Evolutionary conservation across 2,888 invertebrate species (phyloP), one percentile per base, ranked within the genome.

Genomic region (Harpalus rubripes): DNA sequence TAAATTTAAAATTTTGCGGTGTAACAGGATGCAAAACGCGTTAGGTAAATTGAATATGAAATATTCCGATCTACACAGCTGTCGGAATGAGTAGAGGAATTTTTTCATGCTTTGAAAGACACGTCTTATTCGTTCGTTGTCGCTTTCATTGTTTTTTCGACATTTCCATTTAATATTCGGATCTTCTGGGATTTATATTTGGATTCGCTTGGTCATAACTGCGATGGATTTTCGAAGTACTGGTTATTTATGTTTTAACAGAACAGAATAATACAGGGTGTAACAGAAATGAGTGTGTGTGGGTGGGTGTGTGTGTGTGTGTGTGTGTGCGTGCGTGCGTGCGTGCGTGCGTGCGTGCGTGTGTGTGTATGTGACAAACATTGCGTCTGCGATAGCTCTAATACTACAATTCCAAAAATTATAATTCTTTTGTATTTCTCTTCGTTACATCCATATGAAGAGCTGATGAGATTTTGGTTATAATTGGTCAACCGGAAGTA

Each of bases 1-100:
- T 68, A 68, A 68, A 68, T 68, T 68, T 68, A 39, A 39, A 68
- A 68, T 68, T 63, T 68, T 68, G 39, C 68, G 68, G 63, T 12
- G 63, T 22, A 26, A 63, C 22, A 22, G 68, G 32, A 39, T 32
- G n/a, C 39, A 32, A 68, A 39, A 32, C n/a, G 32, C 6, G 32
- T 39, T 32, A 39, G 7, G 39, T 68, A 68, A 68, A 68, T 68
- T 68, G 68, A 68, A 68, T 68, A 68, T 32, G 39, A 68, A 68
- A 39, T 68, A 68, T 39, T 39, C 32, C n/a, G 68, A 68, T 68
- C 41, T 68, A 39, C n/a, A 68, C 39, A 68, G 12, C 32, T 32
- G 68, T 22, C 22, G 12, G 63, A 12, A 22, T n/a, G n/a, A n/a
- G 7, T 15, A 15, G 7, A 5, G 68, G 7, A 39, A 12, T 68